phyloP scores from a whole-genome alignment of 1,140 invertebrate genomes.

The Micrasema minimum region DNA sequence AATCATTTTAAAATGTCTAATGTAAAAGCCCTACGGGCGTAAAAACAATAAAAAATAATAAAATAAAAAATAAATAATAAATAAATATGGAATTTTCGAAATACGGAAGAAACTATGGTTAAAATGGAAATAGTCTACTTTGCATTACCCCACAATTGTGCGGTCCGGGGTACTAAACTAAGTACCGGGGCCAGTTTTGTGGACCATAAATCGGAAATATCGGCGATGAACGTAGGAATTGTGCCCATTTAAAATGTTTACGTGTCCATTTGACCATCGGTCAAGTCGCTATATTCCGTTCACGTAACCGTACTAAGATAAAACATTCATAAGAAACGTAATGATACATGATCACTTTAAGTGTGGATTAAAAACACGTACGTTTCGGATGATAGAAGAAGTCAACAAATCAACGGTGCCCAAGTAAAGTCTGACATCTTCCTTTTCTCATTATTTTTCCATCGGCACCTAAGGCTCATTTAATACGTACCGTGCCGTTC shows the following conservation, averaged over 20 bases:
- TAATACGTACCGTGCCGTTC: too few relatives aligned
- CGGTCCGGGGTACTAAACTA: neutral
- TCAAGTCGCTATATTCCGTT: conserved; percentile 1
- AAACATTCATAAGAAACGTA: neutral
- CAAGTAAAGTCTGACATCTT: too few relatives aligned
- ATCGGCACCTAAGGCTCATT: too few relatives aligned
- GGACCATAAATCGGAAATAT: conserved; percentile 46
- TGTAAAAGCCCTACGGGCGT: too few relatives aligned
- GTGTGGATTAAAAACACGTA: conserved; percentile 24
- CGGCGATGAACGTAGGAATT: conserved; percentile 40
- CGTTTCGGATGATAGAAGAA: neutral
- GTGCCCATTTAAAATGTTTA: conserved; percentile 39
- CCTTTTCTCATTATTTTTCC: too few relatives aligned
- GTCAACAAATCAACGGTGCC: too few relatives aligned
- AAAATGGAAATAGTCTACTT: neutral
- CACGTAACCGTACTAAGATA: conserved; percentile 41
- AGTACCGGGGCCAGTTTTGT: conserved; percentile 32
- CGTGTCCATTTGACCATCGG: conserved; percentile 39
- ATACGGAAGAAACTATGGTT: too few relatives aligned
- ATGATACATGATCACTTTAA: neutral
- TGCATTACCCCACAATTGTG: neutral
- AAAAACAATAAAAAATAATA: too few relatives aligned
- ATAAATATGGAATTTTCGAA: too few relatives aligned
- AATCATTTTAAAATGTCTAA: too few relatives aligned
- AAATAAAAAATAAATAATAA: too few relatives aligned